Conservation (phyloP, 1,140 invertebrate species). For the Microplitis demolitor region DNA sequence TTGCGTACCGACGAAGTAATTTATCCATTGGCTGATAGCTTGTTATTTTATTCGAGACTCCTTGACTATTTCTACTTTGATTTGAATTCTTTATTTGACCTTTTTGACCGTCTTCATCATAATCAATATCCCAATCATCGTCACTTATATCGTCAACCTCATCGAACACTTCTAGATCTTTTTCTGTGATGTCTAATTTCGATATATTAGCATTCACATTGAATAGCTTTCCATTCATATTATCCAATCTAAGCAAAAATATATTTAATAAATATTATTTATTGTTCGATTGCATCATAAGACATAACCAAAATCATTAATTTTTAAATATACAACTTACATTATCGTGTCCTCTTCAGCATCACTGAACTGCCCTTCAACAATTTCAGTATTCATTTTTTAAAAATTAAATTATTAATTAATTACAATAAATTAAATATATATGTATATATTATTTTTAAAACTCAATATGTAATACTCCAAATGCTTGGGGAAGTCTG, state of each 20-base stretch:
- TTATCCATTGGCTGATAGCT: constrained; percentile 83
- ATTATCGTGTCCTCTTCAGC: constrained; percentile 45
- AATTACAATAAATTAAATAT: too few species aligned
- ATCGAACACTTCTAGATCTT: constrained; percentile 38
- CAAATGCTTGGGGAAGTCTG: too few species aligned
- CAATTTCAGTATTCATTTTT: constrained; percentile 24
- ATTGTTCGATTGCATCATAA: constrained; percentile 1
- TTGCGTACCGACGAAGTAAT: constrained; percentile 75
- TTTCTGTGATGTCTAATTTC: constrained; percentile 24
- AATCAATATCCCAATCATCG: constrained; percentile 48
- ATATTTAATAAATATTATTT: constrained; percentile 44
- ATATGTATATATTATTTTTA: too few species aligned
- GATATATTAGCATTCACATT: constrained; percentile 31
- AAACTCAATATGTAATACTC: too few species aligned
- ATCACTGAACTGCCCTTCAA: constrained; percentile 57
- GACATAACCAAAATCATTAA: neutral
- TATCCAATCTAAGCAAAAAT: constrained; percentile 25
- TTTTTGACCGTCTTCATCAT: constrained; percentile 40
- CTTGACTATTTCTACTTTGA: constrained; percentile 59
- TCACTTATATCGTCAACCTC: constrained; percentile 43
- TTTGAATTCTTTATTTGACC: constrained; percentile 31
- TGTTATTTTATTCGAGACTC: constrained; percentile 67
- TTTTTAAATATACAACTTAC: constrained; percentile 9
- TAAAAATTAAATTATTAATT: too few species aligned
- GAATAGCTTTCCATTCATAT: constrained; percentile 16